A percentile compares a stretch with the other conserved stretches of the same genome.
Evolutionary conservation across 2,888 invertebrate genomes (phyloP).

Genomic region (Thelaira solivaga): DNA sequence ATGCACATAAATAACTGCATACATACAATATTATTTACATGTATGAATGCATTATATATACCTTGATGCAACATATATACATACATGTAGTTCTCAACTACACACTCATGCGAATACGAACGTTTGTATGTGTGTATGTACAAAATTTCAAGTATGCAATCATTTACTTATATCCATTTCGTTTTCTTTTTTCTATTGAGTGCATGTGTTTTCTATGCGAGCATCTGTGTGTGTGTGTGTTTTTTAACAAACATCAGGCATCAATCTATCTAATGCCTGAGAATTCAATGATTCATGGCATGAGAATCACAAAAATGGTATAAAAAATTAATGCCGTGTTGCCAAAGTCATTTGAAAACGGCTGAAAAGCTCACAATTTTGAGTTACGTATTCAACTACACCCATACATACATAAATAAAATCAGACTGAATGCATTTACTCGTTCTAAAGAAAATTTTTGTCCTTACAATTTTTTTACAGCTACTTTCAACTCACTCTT

Average conservation of each 20-base stretch:
- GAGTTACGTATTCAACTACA: neutral
- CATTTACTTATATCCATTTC: constrained; percentile 28
- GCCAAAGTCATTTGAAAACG: constrained; percentile 35
- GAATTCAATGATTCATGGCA: constrained; percentile 55
- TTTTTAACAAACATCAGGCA: constrained; percentile 18
- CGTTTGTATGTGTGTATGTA: neutral
- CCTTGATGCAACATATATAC: too few relatives aligned
- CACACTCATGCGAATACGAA: neutral
- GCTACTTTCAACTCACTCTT: too few relatives aligned
- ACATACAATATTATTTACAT: too few relatives aligned
- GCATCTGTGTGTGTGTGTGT: neutral
- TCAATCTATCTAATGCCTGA: constrained; percentile 38
- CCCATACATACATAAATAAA: too few relatives aligned
- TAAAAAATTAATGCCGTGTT: constrained; percentile 36
- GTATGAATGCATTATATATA: too few relatives aligned
- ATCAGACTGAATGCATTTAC: too few relatives aligned
- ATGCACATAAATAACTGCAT: neutral
- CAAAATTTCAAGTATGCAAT: constrained; percentile 46
- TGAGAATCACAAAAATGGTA: constrained; percentile 33
- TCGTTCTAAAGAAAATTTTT: too few relatives aligned
- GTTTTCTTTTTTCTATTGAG: constrained; percentile 9
- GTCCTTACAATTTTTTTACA: too few relatives aligned
- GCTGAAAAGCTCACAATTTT: constrained; percentile 20
- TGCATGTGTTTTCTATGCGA: neutral
- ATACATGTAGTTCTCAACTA: too few relatives aligned